phyloP scores from a whole-genome alignment of 2,888 invertebrate genomes.

The Podotricha telesiphe region DNA sequence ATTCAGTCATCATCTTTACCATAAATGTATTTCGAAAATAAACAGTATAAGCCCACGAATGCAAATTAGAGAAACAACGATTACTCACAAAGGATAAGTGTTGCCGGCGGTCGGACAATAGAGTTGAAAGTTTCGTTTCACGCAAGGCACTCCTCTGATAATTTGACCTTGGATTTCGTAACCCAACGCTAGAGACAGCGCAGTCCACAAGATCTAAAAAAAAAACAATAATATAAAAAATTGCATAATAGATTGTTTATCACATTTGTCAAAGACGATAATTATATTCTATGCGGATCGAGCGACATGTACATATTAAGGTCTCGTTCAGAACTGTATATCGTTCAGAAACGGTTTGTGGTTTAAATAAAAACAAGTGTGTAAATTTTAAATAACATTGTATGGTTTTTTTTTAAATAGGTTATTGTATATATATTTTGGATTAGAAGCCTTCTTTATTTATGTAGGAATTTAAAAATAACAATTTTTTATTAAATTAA shows the following conservation, averaged over 20 bases:
- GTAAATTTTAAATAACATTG: not conserved
- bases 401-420: not conserved
- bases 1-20: not conserved
- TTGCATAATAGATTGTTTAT: conserved; percentile 19
- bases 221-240: conserved; percentile 42
- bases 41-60: conserved; percentile 34
- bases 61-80: conserved; percentile 40
- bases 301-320: not conserved
- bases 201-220: conserved; percentile 94
- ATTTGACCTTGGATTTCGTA: conserved; percentile 94
- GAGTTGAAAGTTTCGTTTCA: conserved; percentile 93
- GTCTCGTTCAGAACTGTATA: not conserved
- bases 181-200: conserved; percentile 92
- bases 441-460: no score
- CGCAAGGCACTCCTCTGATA: conserved; percentile 94
- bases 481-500: no score
- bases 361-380: conserved; percentile 8
- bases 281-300: conserved; percentile 33
- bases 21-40: conserved; percentile 31
- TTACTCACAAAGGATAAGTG: conserved; percentile 93
- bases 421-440: not conserved
- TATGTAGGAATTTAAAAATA: no score
- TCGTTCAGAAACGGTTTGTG: not conserved
- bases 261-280: conserved; percentile 31
- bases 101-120: conserved; percentile 96